Conservation (phyloP, 2,797 vertebrate species). For the Orestias chungarensis region DNA sequence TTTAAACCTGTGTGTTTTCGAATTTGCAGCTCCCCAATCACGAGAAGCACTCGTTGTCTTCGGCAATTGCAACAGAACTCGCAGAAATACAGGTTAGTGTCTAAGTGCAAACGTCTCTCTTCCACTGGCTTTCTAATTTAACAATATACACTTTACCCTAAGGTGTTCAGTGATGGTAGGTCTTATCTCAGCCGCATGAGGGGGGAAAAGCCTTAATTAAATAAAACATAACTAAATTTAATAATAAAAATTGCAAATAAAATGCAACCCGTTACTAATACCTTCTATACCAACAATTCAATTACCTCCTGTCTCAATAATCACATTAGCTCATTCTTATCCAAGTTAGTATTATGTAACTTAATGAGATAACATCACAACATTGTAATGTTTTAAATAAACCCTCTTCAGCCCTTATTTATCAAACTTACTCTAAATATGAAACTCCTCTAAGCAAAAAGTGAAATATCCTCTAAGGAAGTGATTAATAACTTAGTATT, state of each 20-base stretch:
- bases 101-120: background rate
- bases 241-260: constrained; percentile 16
- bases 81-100: constrained; percentile 85
- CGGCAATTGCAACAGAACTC: constrained; percentile 81
- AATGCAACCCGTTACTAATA: constrained; percentile 29
- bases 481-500: constrained; percentile 45
- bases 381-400: constrained; percentile 33
- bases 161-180: constrained; percentile 3
- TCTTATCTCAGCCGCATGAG: background rate
- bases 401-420: constrained; percentile 25
- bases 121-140: background rate
- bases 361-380: constrained; percentile 38
- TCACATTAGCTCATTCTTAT: constrained; percentile 26
- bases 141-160: background rate
- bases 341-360: constrained; percentile 39
- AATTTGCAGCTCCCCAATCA: constrained; percentile 83
- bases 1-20: constrained; percentile 59
- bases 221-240: constrained; percentile 10
- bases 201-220: background rate
- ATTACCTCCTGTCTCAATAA: constrained; percentile 19
- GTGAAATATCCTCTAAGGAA: constrained; percentile 50
- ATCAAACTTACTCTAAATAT: constrained; percentile 19
- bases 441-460: constrained; percentile 47
- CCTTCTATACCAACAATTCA: constrained; percentile 18
- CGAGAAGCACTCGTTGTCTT: constrained; percentile 79